Percentiles rank a stretch among this genome's conserved stretches.
Evolutionary conservation across 2,797 vertebrate species (phyloP).

Genomic region (Chrosomus eos): DNA sequence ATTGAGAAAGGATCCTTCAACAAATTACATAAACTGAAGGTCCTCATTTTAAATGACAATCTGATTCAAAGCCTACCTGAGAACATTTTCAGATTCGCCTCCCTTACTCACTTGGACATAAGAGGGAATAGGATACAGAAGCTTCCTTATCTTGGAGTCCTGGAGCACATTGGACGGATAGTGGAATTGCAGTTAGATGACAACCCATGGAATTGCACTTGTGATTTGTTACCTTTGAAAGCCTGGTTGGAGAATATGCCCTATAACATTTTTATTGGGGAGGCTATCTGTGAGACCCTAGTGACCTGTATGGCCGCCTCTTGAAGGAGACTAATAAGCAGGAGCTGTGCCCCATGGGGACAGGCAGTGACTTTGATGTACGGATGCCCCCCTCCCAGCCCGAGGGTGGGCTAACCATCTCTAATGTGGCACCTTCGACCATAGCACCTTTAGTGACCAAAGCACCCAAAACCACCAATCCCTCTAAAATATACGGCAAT

Average conservation of each 20-base stretch:
- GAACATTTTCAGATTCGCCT: conserved; percentile 98
- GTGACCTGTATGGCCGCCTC: conserved; percentile 92
- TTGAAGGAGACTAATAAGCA: conserved; percentile 97
- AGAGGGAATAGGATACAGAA: conserved; percentile 97
- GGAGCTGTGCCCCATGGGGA: conserved; percentile 95
- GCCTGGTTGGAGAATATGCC: conserved; percentile 99
- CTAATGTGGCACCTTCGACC: conserved; percentile 84
- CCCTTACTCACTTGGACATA: conserved; percentile 98
- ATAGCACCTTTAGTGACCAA: conserved; percentile 86
- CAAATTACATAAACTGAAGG: conserved; percentile 97
- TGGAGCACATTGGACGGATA: conserved; percentile 96
- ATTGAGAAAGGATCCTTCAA: conserved; percentile 98
- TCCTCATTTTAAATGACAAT: conserved; percentile 98
- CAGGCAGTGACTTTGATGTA: conserved; percentile 93
- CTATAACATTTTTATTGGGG: conserved; percentile 97
- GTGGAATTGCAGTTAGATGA: conserved; percentile 97
- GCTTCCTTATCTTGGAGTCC: conserved; percentile 94
- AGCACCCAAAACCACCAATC: conserved; percentile 91
- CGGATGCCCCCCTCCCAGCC: conserved; percentile 87
- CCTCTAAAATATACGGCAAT: conserved; percentile 94
- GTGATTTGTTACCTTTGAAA: conserved; percentile 95
- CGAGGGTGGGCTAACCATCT: conserved; percentile 84
- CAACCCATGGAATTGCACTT: conserved; percentile 99
- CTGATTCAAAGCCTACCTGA: conserved; percentile 94
- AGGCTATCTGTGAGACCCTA: conserved; percentile 96